Conservation (phyloP, 2,113 vertebrate genomes). For the Cromileptes altivelis region DNA sequence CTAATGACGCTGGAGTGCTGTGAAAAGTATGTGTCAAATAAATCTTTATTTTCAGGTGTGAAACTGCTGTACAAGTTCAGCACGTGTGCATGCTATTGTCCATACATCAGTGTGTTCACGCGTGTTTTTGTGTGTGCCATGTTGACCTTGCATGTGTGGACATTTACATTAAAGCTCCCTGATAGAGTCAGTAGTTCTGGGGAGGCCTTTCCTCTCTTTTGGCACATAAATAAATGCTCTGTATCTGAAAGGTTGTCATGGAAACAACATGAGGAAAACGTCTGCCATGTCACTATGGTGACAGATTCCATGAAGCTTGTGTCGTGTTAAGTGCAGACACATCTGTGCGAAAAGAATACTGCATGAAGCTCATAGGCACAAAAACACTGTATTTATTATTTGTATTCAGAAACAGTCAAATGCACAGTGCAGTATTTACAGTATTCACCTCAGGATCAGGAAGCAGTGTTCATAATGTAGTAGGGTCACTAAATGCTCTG, state of each 20-base stretch:
- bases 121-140: slow-evolving; percentile 3
- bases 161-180: slow-evolving; percentile 18
- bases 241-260: slow-evolving; percentile 70
- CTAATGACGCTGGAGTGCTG: slow-evolving; percentile 66
- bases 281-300: slow-evolving; percentile 75
- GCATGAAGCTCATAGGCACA: background rate
- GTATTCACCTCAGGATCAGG: background rate
- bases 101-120: background rate
- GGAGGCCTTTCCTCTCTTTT: slow-evolving; percentile 33
- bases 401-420: background rate
- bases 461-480: background rate
- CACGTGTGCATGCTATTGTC: background rate
- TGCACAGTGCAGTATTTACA: background rate
- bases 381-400: background rate
- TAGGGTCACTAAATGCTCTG: background rate
- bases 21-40: slow-evolving; percentile 28
- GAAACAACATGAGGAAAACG: slow-evolving; percentile 57
- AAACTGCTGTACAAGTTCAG: background rate
- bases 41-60: slow-evolving; percentile 10
- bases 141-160: background rate
- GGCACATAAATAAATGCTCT: slow-evolving; percentile 55
- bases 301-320: slow-evolving; percentile 58
- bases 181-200: background rate
- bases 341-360: slow-evolving; percentile 34
- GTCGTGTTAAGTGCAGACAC: slow-evolving; percentile 31